Evolutionary conservation across 1,140 invertebrate genomes (phyloP).

Genomic region (Asobara japonica): DNA sequence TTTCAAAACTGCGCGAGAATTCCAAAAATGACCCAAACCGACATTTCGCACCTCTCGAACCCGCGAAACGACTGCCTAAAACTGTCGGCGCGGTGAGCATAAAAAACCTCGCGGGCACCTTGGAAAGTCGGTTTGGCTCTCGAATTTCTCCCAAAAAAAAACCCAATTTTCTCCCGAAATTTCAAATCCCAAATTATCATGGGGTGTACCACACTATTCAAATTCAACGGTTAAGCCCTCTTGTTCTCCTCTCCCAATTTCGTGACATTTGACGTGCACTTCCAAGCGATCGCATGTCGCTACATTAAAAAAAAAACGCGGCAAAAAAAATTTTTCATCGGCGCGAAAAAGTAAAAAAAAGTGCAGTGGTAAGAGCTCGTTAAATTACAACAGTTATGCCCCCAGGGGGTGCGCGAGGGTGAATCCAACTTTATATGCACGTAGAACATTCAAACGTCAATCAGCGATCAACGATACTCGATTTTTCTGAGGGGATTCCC

Average conservation of each 20-base stretch:
- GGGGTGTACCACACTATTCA: not conserved
- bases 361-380: constrained; percentile 39
- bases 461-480: constrained; percentile 36
- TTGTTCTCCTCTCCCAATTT: constrained; percentile 9
- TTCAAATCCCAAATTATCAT: constrained; percentile 7
- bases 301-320: constrained; percentile 7
- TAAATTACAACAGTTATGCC: constrained; percentile 51
- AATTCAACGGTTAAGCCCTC: constrained; percentile 13
- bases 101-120: too few relatives aligned
- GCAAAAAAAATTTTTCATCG: not conserved
- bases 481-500: constrained; percentile 6
- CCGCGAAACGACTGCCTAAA: too few relatives aligned
- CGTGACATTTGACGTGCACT: constrained; percentile 12
- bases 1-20: too few relatives aligned
- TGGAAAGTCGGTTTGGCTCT: not conserved
- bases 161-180: not conserved
- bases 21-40: too few relatives aligned
- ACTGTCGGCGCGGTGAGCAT: too few relatives aligned
- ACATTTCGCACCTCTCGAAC: too few relatives aligned
- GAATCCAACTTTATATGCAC: constrained; percentile 36
- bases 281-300: not conserved
- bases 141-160: not conserved
- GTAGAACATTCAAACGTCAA: constrained; percentile 52
- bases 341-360: constrained; percentile 8
- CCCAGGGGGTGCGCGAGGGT: constrained; percentile 35